phyloP scores from a whole-genome alignment of 2,797 vertebrate species.

The Catharus ustulatus region DNA sequence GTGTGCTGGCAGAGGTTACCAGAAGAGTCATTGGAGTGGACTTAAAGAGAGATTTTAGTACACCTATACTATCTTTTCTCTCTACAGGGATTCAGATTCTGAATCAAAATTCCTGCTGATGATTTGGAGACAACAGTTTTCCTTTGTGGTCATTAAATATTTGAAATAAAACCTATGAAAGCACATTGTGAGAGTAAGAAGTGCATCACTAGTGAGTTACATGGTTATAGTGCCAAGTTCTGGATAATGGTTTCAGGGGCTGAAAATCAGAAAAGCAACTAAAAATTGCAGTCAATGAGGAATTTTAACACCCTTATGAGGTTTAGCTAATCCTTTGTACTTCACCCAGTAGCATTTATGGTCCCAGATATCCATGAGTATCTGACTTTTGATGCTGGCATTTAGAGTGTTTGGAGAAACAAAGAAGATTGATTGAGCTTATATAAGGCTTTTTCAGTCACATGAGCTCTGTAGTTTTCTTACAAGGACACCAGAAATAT shows the following conservation, averaged over 20 bases:
- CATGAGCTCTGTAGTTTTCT: background rate
- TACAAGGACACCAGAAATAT: background rate
- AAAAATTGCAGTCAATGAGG: background rate
- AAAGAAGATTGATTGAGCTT: background rate
- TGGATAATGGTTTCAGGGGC: background rate
- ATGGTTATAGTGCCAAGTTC: background rate
- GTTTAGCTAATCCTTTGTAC: background rate
- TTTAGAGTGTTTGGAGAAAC: background rate
- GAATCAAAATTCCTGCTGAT: background rate
- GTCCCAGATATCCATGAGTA: background rate
- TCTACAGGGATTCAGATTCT: background rate
- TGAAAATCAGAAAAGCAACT: background rate
- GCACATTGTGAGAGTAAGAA: background rate
- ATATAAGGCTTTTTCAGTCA: background rate
- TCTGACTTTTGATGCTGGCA: background rate
- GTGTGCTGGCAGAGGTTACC: background rate
- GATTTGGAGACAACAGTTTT: background rate
- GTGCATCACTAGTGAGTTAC: background rate
- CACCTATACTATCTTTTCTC: background rate
- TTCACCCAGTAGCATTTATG: background rate
- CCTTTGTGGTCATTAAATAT: background rate
- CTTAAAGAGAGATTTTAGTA: background rate
- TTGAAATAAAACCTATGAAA: background rate
- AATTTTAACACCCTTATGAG: background rate
- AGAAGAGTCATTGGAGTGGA: background rate